Base-by-base conservation (phyloP, 92 coral and sea anemone species). In the Porites rus region DNA sequence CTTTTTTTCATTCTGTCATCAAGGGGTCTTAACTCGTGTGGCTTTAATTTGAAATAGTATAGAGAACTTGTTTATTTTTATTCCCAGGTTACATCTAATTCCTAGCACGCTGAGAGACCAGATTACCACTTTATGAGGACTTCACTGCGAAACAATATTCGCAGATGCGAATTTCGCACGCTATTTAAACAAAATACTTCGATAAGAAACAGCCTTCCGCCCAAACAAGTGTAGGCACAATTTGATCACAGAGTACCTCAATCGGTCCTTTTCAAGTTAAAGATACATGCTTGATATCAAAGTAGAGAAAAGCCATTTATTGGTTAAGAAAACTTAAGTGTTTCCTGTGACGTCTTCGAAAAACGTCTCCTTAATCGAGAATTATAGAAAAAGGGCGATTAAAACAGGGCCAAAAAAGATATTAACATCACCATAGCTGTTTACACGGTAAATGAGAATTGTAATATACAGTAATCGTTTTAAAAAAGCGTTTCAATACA, bases 131-230 rank as follows among this genome's bases (percentile, higher is more conserved):
- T 90, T 82, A 71, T 77, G 66, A 77, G 82, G 80, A 76, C 85
- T 82, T 24, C 78, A 66, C 67, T 65, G 50, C 38, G 80, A 81
- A 88, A 94, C 96, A 94, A 94, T 88, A 87, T 77, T 31, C 72
- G 67, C 98, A 94, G 98, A 92, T 94, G 98, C 84, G 75, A 16
- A 61, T 76, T 94, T 94, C 98, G 96, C 98, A 94, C 98, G 98
- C 90, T 87, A 82, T 87, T 87, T 74, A 52, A 90, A 90, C 81
- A 88, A 93, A 86, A 90, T 77, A 82, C 65, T 63, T 53, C 88
- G 98, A 94, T 94, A 94, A 94, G 94, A 75, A 67, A 79, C 74
- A 91, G 79, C 94, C 98, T 94, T 94, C 98, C 98, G 98, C 91
- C 79, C 14, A 88, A 75, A 85, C 79, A 92, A 87, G 89, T 82